Percentiles rank a stretch among this genome's conserved stretches.
Conservation (phyloP, 1,140 invertebrate species). For the Hylyphantes graminicola region DNA sequence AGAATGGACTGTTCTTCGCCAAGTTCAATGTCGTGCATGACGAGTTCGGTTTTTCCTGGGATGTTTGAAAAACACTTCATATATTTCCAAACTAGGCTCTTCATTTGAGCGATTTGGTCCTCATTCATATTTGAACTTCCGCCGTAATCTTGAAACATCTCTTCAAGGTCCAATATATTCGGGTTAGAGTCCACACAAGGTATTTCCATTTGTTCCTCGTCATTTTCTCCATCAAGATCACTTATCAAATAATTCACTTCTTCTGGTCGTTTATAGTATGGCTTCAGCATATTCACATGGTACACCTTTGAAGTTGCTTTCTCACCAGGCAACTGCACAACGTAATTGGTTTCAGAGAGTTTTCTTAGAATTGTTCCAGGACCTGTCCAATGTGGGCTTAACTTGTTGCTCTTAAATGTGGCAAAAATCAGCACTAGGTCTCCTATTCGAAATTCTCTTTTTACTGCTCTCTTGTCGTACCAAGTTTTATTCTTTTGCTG, state of each 20-base stretch:
- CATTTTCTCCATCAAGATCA: neutral
- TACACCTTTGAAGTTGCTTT: constrained; percentile 4
- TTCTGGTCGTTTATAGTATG: constrained; percentile 4
- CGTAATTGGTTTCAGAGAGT: constrained; percentile 2
- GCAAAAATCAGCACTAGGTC: constrained; percentile 1
- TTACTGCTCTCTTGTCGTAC: neutral
- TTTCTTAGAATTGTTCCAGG: neutral
- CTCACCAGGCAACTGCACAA: neutral
- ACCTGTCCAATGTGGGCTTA: neutral
- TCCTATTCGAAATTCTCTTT: no score
- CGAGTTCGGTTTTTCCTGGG: constrained; percentile 10
- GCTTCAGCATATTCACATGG: constrained; percentile 14
- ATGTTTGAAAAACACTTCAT: constrained; percentile 20
- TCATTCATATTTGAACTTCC: neutral
- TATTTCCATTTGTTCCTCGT: neutral
- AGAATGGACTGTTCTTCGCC: no score
- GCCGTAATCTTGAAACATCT: neutral
- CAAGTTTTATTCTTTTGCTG: constrained; percentile 2
- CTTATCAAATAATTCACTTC: neutral
- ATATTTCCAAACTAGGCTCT: neutral
- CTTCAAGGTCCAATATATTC: constrained; percentile 3
- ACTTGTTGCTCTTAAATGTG: neutral
- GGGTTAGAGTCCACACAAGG: neutral
- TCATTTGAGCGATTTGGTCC: neutral
- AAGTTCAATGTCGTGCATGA: constrained; percentile 16